These are phyloP conservation scores for Callospermophilus lateralis DNA, from an alignment of 2,113 vertebrate genomes.

Conservation along the genomic window DNA sequence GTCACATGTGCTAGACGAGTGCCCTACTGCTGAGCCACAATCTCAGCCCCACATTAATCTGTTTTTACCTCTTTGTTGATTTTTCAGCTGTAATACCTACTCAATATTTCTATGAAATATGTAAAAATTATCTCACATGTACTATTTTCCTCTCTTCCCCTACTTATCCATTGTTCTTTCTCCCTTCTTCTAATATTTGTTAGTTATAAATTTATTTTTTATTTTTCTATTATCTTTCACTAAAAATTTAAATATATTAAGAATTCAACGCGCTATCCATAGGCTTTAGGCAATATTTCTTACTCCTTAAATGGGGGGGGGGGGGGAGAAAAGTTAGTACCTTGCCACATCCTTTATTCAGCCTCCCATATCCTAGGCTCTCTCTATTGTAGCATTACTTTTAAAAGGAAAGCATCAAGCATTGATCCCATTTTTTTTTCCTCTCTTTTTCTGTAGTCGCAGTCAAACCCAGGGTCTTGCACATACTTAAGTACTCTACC, in stretches of 20 bases:
- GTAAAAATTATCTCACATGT: neutral
- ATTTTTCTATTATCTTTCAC: neutral
- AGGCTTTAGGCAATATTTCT: neutral
- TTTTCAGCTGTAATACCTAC: neutral
- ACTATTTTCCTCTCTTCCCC: neutral
- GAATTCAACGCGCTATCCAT: neutral
- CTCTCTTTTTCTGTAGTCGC: too few relatives aligned
- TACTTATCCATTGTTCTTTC: neutral
- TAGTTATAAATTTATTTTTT: neutral
- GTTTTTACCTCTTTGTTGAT: neutral
- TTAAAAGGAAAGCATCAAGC: too few relatives aligned
- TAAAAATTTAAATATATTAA: constrained; percentile 9
- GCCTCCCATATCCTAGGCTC: too few relatives aligned
- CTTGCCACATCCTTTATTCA: neutral
- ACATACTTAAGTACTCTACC: too few relatives aligned
- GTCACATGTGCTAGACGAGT: too few relatives aligned
- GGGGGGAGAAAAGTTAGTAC: neutral
- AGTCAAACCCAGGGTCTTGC: too few relatives aligned
- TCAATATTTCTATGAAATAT: neutral
- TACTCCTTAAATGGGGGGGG: neutral
- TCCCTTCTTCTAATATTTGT: neutral
- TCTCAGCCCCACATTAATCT: neutral
- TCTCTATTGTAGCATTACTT: too few relatives aligned
- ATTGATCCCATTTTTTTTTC: neutral
- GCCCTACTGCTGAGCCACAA: too few relatives aligned